Base-by-base conservation (phyloP, 2,888 invertebrate genomes). In the Coremacera marginata region DNA sequence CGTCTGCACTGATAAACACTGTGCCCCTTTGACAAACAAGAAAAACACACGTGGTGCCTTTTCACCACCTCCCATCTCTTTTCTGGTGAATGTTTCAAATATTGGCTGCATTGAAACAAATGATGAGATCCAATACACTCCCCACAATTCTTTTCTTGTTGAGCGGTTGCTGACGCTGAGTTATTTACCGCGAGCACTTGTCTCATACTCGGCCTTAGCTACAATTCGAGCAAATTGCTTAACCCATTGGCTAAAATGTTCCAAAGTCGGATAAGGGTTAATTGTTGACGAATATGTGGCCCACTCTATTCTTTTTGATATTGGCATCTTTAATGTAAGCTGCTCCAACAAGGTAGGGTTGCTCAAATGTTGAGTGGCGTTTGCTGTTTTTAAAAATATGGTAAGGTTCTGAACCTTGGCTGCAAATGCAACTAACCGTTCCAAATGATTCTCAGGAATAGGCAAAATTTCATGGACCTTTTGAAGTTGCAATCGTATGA, bases 331-430 rank as follows among this genome's bases (percentile, higher is more conserved):
- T 0, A 34, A 63, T 3, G 0, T n/a, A 22, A 27, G 27, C 63
- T 63, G 31, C 63, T 63, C 63, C 8, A 63, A 34, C 63, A 25
- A 34, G 63, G 63, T 63, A 31, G 63, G 63, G 34, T 63, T 63
- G 27, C 31, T 34, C 63, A 22, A 63, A 63, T 63, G 63, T 34
- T 63, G 63, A 63, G 34, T 16, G 63, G 16, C 63, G 5, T 63
- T 63, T 31, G 63, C 63, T 9, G 25, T n/a, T n/a, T n/a, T n/a
- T n/a, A n/a, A n/a, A n/a, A n/a, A n/a, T n/a, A n/a, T n/a, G n/a
- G n/a, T n/a, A n/a, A n/a, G n/a, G n/a, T n/a, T n/a, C n/a, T n/a
- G n/a, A n/a, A n/a, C n/a, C n/a, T n/a, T n/a, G n/a, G n/a, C n/a
- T n/a, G n/a, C n/a, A n/a, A n/a, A n/a, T n/a, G n/a, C n/a, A n/a